These are phyloP conservation scores for Pseudoatta argentina DNA, from an alignment of 1,140 invertebrate genomes.

Conservation along the genomic window DNA sequence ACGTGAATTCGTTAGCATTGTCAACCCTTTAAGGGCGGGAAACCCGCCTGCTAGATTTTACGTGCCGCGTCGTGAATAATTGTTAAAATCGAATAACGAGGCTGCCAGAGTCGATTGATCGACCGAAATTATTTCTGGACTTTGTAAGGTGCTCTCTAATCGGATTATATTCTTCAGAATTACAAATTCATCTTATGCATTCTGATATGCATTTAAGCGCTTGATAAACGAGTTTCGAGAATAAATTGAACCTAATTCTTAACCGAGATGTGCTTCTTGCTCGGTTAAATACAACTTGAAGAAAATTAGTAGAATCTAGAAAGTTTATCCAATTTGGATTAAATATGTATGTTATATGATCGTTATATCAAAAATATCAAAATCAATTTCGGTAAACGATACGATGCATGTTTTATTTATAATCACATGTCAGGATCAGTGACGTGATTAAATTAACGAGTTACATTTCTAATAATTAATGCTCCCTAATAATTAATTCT, in stretches of 20 bases:
- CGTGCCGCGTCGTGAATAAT: constrained; percentile 71
- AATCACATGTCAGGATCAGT: constrained; percentile 6
- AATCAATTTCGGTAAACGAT: constrained; percentile 14
- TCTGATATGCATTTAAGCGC: constrained; percentile 29
- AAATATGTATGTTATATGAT: neutral
- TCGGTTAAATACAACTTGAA: neutral
- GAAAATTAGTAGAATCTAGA: neutral
- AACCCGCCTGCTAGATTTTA: constrained; percentile 51
- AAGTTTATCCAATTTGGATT: constrained; percentile 17
- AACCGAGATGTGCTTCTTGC: neutral
- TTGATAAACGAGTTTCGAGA: constrained; percentile 17
- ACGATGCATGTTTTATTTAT: constrained; percentile 35
- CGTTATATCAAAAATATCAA: constrained; percentile 6
- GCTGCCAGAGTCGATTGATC: constrained; percentile 64
- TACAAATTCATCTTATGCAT: constrained; percentile 38
- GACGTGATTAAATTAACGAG: constrained; percentile 31
- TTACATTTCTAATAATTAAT: constrained; percentile 28
- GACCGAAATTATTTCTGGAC: constrained; percentile 61
- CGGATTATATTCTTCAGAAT: constrained; percentile 50
- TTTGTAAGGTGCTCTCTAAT: constrained; percentile 12
- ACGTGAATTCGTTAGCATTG: constrained; percentile 73
- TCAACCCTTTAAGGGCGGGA: constrained; percentile 64
- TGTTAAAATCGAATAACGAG: constrained; percentile 70
- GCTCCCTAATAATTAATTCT: constrained; percentile 11
- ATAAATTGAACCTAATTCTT: constrained; percentile 36